Percentiles rank a stretch among this genome's conserved stretches.
phyloP scores from a whole-genome alignment of 1,140 invertebrate species.

The Dreissena rostriformis region DNA sequence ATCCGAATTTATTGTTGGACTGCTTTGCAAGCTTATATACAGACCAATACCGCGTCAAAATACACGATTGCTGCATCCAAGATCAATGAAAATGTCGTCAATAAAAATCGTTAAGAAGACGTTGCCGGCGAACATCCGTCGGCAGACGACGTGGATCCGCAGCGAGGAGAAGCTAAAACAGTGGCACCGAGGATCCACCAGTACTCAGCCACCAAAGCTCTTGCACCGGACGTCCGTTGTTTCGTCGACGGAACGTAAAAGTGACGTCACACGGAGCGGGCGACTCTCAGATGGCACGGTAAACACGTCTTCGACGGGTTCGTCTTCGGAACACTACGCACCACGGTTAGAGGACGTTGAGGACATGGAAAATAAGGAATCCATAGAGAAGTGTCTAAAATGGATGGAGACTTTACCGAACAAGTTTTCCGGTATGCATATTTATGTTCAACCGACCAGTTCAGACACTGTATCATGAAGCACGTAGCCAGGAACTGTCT shows the following conservation, averaged over 20 bases:
- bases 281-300: conserved; percentile 61
- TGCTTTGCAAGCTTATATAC: no score
- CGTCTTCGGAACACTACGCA: conserved; percentile 38
- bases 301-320: conserved; percentile 52
- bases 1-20: no score
- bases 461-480: conserved; percentile 22
- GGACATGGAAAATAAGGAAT: conserved; percentile 61
- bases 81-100: conserved; percentile 4
- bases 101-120: conserved; percentile 19
- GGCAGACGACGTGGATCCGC: conserved; percentile 63
- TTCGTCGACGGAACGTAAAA: conserved; percentile 61
- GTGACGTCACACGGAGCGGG: conserved; percentile 64
- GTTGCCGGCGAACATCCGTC: conserved; percentile 49
- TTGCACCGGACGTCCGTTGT: conserved; percentile 40
- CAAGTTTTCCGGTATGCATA: conserved; percentile 69
- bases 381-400: conserved; percentile 64
- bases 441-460: conserved; percentile 45
- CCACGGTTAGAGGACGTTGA: conserved; percentile 50
- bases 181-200: conserved; percentile 56
- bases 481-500: no score
- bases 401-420: conserved; percentile 68
- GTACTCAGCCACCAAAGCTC: conserved; percentile 28
- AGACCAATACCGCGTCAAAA: no score
- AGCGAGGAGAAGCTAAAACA: conserved; percentile 64
- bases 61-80: background rate